Evolutionary conservation across 2,113 vertebrate genomes (phyloP), one percentile per base, ranked within the genome.

Genomic region (Felis chaus): DNA sequence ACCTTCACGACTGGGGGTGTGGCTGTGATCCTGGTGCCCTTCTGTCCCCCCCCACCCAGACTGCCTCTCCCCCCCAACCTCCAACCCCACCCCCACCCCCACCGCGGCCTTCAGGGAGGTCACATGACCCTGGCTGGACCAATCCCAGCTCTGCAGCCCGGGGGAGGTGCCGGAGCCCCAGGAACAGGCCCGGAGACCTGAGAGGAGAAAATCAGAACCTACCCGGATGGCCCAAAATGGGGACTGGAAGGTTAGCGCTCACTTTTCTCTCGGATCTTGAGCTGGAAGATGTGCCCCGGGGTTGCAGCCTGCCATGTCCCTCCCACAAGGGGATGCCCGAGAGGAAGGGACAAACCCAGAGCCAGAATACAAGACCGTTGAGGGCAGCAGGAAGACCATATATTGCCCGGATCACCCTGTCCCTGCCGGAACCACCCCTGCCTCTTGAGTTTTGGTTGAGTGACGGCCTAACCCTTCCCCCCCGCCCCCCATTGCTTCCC

Each of bases 151-250:
- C 48, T 19, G 19, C 19, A 19, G 31, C 18, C 69, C 31, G 23
- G 7, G 50, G 33, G 3, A 25, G 27, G 25, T 27, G 39, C 53
- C 16, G 4, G 53, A 55, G 33, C n/a, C 79, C 61, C 50, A 0
- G 33, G 19, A 33, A 4, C 0, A 8, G 61, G 23, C 41, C 0
- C 23, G 5, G 39, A 81, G 33, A 33, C 21, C 33, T 6, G 48
- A 65, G 61, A 48, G 65, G 71, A 57, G 27, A 73, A 50, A 7
- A 4, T 14, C 50, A 18, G 25, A 57, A 39, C 31, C 7, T 4
- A 3, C 14, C 31, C 7, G 7, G 31, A 36, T 0, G 14, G 29
- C 18, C 14, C 48, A 1, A 6, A 29, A 3, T 25, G 0, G 18
- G 7, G 8, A 27, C 15, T 4, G 50, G 19, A 11, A 57, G 18